phyloP scores from a whole-genome alignment of 1,140 invertebrate species.

The Tetramorium simillimum region DNA sequence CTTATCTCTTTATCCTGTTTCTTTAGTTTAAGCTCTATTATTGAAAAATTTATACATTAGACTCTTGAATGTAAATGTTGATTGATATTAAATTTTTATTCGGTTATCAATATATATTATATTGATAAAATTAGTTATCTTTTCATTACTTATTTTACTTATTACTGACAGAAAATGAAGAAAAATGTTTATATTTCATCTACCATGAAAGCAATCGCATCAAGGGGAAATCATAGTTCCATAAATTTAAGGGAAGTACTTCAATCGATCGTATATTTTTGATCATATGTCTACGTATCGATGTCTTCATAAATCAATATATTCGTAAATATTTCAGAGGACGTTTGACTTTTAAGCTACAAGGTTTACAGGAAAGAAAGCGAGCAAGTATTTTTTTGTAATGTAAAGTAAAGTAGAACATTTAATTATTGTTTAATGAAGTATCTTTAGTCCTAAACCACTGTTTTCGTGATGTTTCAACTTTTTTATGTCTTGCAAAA shows the following conservation, averaged over 20 bases:
- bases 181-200: not conserved
- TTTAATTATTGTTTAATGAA: not conserved
- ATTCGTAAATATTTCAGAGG: slow-evolving; percentile 26
- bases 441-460: not conserved
- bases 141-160: not conserved
- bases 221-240: slow-evolving; percentile 2
- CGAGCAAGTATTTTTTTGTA: not conserved
- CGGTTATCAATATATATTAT: not conserved
- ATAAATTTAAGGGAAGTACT: not conserved
- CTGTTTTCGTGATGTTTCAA: not conserved
- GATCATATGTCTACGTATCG: not conserved
- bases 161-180: not conserved
- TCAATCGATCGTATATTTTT: slow-evolving; percentile 22
- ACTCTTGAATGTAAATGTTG: not conserved
- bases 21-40: not conserved
- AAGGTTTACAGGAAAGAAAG: not conserved
- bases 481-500: not conserved
- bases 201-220: not conserved
- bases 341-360: not conserved
- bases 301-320: slow-evolving; percentile 5
- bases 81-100: not conserved
- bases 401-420: not conserved
- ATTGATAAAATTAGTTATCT: not conserved
- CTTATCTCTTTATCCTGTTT: not conserved
- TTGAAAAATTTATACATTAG: not conserved